These are phyloP conservation scores for Chlorospingus semifuscus DNA, from an alignment of 2,797 vertebrate species.

Conservation along the genomic window DNA sequence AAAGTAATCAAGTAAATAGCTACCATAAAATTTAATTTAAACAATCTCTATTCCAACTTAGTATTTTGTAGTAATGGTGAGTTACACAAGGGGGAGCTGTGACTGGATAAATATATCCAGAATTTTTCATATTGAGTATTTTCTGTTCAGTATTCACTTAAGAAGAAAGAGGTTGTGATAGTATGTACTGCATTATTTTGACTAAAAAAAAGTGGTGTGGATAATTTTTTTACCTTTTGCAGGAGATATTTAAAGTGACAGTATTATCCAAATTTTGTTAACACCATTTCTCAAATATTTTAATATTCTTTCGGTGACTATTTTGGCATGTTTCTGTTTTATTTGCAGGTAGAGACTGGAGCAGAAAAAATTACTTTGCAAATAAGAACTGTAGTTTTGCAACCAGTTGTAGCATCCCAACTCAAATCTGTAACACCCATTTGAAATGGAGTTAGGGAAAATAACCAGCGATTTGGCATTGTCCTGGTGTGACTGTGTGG, in stretches of 20 bases:
- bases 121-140: not conserved
- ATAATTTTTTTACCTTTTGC: not conserved
- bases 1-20: not conserved
- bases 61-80: not conserved
- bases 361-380: not conserved
- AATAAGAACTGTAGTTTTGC: not conserved
- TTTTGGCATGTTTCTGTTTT: not conserved
- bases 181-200: not conserved
- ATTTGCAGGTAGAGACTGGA: not conserved
- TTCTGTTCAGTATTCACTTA: not conserved
- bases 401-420: not conserved
- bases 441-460: not conserved
- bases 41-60: not conserved
- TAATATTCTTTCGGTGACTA: not conserved
- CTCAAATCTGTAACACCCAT: not conserved
- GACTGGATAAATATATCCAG: not conserved
- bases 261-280: not conserved
- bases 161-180: not conserved
- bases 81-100: slow-evolving; percentile 61
- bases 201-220: not conserved
- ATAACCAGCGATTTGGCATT: not conserved
- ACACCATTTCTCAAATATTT: not conserved
- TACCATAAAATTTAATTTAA: not conserved
- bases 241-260: not conserved
- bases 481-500: not conserved